Conservation (phyloP, 2,888 invertebrate genomes). For the Hirtodrosophila histrioides region DNA sequence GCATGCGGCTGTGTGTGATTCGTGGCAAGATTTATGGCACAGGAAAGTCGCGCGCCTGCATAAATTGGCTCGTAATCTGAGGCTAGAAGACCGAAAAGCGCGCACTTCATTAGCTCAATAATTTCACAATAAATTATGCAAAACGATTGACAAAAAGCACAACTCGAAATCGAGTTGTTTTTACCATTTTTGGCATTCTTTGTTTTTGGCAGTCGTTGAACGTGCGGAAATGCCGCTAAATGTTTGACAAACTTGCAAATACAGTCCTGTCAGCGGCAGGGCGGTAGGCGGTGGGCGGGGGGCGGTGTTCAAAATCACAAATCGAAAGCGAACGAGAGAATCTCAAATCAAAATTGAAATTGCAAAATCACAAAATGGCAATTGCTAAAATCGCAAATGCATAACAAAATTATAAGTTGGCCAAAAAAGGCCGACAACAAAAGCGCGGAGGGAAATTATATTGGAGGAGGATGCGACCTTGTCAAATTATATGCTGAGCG, state of each 20-base stretch:
- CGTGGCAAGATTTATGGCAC: constrained; percentile 69
- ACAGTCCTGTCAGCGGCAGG: constrained; percentile 35
- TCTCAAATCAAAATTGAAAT: constrained; percentile 53
- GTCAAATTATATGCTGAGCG: constrained; percentile 75
- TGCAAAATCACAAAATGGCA: constrained; percentile 44
- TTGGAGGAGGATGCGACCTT: constrained; percentile 51
- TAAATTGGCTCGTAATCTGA: constrained; percentile 74
- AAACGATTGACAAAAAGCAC: constrained; percentile 54
- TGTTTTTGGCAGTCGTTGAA: constrained; percentile 4
- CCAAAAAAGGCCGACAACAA: constrained; percentile 14
- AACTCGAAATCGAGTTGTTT: constrained; percentile 31
- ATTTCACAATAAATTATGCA: constrained; percentile 73
- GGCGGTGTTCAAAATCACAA: constrained; percentile 44
- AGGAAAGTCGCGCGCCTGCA: constrained; percentile 64
- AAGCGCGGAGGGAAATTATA: constrained; percentile 23
- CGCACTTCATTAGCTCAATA: constrained; percentile 78
- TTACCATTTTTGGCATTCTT: constrained; percentile 17
- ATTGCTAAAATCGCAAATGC: constrained; percentile 75
- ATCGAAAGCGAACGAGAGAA: constrained; percentile 43
- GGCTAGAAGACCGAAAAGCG: constrained; percentile 37
- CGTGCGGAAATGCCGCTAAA: constrained; percentile 48
- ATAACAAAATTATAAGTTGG: constrained; percentile 64
- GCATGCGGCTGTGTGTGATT: constrained; percentile 55
- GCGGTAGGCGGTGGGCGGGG: too few species aligned
- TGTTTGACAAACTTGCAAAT: constrained; percentile 36